phyloP scores from a whole-genome alignment of 2,113 vertebrate species.

The Sus scrofa region DNA sequence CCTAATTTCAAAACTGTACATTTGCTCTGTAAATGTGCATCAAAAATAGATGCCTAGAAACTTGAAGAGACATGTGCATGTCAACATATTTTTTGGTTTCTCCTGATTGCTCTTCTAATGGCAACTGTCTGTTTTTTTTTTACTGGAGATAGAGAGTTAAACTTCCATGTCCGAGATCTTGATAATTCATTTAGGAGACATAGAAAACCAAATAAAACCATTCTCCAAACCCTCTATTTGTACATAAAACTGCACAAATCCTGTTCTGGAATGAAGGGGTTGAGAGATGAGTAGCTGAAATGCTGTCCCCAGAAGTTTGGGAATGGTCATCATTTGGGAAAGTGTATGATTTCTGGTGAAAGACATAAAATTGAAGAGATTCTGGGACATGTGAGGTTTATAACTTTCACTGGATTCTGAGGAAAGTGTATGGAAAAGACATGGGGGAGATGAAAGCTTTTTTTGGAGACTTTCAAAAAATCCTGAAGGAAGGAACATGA shows the following conservation, averaged over 20 bases:
- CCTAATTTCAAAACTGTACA: not conserved
- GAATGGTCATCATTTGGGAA: not conserved
- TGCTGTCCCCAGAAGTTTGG: not conserved
- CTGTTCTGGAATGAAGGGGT: not conserved
- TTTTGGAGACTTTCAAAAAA: not conserved
- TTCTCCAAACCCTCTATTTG: not conserved
- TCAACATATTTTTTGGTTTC: not conserved
- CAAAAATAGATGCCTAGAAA: not conserved
- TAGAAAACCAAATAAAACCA: not conserved
- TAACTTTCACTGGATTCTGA: not conserved
- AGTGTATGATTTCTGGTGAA: not conserved
- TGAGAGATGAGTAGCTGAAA: not conserved
- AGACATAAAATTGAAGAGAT: not conserved
- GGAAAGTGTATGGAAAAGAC: not conserved
- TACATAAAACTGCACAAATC: not conserved
- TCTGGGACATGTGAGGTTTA: not conserved
- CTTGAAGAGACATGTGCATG: not conserved
- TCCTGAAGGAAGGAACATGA: not conserved
- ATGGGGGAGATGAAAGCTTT: not conserved
- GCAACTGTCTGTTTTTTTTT: not conserved
- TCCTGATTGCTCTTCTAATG: not conserved
- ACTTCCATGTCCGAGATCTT: not conserved
- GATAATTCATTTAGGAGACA: not conserved
- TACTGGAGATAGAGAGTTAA: not conserved
- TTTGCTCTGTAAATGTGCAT: not conserved